Evolutionary conservation across 1,140 invertebrate species (phyloP).

Genomic region (Drosophila busckii): DNA sequence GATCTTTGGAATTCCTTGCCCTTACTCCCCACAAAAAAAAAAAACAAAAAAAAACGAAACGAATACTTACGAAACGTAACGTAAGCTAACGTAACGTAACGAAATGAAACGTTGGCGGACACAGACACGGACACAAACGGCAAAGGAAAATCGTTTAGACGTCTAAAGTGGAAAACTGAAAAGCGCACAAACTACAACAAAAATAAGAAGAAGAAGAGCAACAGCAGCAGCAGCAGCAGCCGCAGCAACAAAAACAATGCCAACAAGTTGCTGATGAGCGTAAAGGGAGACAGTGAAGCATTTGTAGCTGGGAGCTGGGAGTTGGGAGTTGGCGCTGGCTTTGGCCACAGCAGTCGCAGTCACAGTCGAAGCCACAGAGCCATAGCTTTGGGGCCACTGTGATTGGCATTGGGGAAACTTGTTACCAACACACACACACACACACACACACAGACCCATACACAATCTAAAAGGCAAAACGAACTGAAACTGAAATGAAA

Average conservation of each 20-base stretch:
- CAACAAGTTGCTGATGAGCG: conserved; percentile 48
- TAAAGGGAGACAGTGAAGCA: conserved; percentile 25
- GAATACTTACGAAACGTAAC: not conserved
- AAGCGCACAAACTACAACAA: conserved; percentile 46
- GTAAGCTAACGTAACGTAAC: not conserved
- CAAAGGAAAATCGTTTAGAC: conserved; percentile 36
- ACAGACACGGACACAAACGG: conserved; percentile 9
- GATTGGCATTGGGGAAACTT: conserved; percentile 38
- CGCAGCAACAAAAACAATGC: conserved; percentile 23
- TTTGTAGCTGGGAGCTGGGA: not conserved
- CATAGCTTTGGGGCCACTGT: conserved; percentile 27
- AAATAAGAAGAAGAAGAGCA: conserved; percentile 15
- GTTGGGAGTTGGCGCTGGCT: too few relatives aligned
- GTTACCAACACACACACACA: conserved; percentile 31
- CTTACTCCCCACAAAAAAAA: conserved; percentile 16
- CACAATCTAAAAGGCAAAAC: conserved; percentile 14
- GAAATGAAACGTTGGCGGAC: not conserved
- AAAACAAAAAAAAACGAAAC: conserved; percentile 6
- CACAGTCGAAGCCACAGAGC: conserved; percentile 20
- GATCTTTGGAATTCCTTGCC: conserved; percentile 55
- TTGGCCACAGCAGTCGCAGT: conserved; percentile 2
- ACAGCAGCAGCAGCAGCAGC: conserved; percentile 13
- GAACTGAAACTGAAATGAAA: not conserved
- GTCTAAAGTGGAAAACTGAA: conserved; percentile 45
- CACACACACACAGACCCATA: conserved; percentile 21